Percentiles rank a stretch among this genome's conserved stretches.
Conservation (phyloP, 1,140 invertebrate genomes). For the Drosophila parvula region DNA sequence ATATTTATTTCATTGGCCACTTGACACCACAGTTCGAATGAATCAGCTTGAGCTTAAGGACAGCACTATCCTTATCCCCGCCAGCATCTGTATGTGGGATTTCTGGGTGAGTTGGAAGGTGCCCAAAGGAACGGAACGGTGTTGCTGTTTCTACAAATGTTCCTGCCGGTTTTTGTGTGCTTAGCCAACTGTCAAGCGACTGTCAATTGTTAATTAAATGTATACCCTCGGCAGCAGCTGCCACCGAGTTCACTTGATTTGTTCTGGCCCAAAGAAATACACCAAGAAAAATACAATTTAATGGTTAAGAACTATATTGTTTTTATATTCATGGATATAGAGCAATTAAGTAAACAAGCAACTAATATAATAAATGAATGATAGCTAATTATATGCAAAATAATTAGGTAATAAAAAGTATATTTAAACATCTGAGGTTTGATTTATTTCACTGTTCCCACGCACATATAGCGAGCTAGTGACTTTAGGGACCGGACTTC, state of each 20-base stretch:
- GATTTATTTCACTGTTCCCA: not conserved
- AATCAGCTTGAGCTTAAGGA: not conserved
- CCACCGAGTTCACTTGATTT: slow-evolving; percentile 63
- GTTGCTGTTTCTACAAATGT: not conserved
- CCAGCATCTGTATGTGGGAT: slow-evolving; percentile 6
- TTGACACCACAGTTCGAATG: slow-evolving; percentile 3
- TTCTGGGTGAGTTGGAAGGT: not conserved
- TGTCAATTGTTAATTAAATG: slow-evolving; percentile 79
- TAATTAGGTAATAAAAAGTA: too few relatives aligned
- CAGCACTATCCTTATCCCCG: slow-evolving; percentile 21
- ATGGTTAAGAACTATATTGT: too few relatives aligned
- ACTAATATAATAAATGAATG: too few relatives aligned
- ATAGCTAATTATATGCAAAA: too few relatives aligned
- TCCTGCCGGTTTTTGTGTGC: slow-evolving; percentile 32
- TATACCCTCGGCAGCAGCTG: slow-evolving; percentile 45
- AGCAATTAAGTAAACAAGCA: too few relatives aligned
- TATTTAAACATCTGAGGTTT: too few relatives aligned
- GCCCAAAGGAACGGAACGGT: not conserved
- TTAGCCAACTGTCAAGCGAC: slow-evolving; percentile 63
- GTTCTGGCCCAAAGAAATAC: slow-evolving; percentile 25
- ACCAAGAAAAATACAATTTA: slow-evolving; percentile 2
- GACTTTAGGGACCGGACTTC: slow-evolving; percentile 14
- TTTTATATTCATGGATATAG: too few relatives aligned
- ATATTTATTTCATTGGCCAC: slow-evolving; percentile 1
- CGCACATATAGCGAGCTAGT: not conserved